Evolutionary conservation across 2,113 vertebrate genomes (phyloP).

Genomic region (Podiceps cristatus): DNA sequence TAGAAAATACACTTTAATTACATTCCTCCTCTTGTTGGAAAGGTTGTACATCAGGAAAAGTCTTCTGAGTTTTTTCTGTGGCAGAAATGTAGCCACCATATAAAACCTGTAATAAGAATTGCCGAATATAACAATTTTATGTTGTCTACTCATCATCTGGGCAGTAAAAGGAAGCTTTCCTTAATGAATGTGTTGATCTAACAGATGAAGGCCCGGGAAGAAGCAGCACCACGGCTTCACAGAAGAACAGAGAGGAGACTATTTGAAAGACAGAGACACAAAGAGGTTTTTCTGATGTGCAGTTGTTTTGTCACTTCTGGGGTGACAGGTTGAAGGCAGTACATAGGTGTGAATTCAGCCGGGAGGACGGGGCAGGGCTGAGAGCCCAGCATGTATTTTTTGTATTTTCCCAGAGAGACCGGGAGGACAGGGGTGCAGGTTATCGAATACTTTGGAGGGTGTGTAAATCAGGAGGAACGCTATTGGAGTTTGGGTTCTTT

Average conservation of each 20-base stretch:
- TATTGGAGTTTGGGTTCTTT: neutral
- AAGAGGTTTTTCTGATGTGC: neutral
- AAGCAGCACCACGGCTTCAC: neutral
- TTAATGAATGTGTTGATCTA: neutral
- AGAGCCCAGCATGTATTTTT: rapidly evolving
- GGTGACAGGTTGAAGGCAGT: neutral
- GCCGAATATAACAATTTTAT: neutral
- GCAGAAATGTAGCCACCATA: neutral
- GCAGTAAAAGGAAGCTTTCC: neutral
- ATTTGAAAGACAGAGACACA: neutral
- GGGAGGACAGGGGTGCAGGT: rapidly evolving
- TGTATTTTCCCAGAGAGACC: neutral
- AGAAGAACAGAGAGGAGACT: neutral
- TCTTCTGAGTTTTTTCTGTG: neutral
- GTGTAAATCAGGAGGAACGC: neutral
- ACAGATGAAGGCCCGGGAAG: neutral
- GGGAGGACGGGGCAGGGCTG: neutral
- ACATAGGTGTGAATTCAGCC: neutral
- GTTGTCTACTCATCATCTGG: neutral
- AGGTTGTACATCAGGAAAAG: neutral
- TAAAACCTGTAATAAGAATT: slow-evolving; percentile 12
- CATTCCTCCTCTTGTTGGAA: slow-evolving; percentile 7
- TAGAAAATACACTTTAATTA: slow-evolving; percentile 21
- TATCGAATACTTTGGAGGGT: neutral
- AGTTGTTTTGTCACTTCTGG: neutral